Percentiles rank a stretch among this genome's conserved stretches.
These are phyloP conservation scores for Sebastes matsubarae DNA, from an alignment of 2,797 vertebrate species.

Conservation along the genomic window DNA sequence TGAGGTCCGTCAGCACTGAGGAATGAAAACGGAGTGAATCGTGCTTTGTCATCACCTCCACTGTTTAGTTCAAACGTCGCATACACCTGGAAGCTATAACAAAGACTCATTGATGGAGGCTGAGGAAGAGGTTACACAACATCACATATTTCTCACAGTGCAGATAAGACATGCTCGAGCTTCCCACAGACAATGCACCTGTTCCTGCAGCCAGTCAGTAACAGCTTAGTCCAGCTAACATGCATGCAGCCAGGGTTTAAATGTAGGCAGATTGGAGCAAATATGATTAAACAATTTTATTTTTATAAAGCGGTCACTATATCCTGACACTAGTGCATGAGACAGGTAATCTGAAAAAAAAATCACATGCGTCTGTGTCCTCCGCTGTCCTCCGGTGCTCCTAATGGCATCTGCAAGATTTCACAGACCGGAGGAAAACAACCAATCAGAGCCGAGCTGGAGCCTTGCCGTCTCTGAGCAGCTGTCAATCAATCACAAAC, in stretches of 20 bases:
- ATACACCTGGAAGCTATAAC: conserved; percentile 56
- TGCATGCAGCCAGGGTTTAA: background rate
- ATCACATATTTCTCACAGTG: conserved; percentile 19
- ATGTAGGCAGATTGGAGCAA: no score
- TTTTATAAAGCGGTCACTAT: no score
- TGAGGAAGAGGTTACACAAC: conserved; percentile 33
- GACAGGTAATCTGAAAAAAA: no score
- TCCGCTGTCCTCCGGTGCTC: no score
- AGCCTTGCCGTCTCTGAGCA: no score
- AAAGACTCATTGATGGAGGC: conserved; percentile 58
- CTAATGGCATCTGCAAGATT: no score
- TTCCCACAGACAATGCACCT: conserved; percentile 16
- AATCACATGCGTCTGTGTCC: no score
- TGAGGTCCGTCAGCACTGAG: background rate
- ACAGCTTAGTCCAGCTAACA: background rate
- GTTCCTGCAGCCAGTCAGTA: background rate
- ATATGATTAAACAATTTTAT: no score
- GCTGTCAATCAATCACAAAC: no score
- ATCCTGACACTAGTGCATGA: no score
- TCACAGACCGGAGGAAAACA: no score
- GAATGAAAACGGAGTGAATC: background rate
- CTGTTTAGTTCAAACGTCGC: conserved; percentile 1
- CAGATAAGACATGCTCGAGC: conserved; percentile 30
- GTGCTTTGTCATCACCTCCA: conserved; percentile 15
- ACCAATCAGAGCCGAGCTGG: no score